Evolutionary conservation across 2,797 vertebrate genomes (phyloP).

Genomic region (Notolepis coatsorum): DNA sequence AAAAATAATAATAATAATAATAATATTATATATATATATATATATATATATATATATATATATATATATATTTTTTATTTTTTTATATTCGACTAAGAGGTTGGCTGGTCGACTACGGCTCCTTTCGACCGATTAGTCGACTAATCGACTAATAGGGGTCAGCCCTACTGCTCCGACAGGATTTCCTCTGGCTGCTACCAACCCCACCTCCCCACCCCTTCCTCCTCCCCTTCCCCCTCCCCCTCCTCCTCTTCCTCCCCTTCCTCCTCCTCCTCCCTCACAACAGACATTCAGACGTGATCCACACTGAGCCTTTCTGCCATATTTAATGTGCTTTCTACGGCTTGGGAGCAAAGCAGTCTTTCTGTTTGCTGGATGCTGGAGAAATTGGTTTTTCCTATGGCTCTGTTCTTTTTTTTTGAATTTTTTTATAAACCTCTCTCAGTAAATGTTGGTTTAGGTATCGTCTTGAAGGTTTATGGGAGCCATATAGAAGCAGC

Average conservation of each 20-base stretch:
- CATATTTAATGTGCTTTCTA: constrained; percentile 47
- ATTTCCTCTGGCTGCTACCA: background rate
- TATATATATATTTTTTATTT: too few relatives aligned
- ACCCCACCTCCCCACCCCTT: constrained; percentile 3
- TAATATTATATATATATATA: too few relatives aligned
- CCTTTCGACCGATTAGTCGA: too few relatives aligned
- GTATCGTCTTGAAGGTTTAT: constrained; percentile 29
- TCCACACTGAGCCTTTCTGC: constrained; percentile 37
- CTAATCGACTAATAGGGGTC: too few relatives aligned
- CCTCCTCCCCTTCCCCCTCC: constrained; percentile 7
- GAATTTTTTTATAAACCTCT: constrained; percentile 24
- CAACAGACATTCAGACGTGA: constrained; percentile 28
- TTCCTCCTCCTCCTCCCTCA: constrained; percentile 2
- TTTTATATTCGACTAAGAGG: too few relatives aligned
- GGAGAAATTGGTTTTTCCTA: constrained; percentile 55
- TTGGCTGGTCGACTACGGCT: too few relatives aligned
- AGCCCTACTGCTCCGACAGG: too few relatives aligned
- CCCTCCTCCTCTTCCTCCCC: constrained; percentile 10
- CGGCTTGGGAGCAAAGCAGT: constrained; percentile 19
- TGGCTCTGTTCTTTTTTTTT: constrained; percentile 32
- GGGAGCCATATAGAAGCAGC: constrained; percentile 21
- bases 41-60: too few relatives aligned
- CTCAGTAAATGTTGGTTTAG: constrained; percentile 44
- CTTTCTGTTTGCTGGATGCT: constrained; percentile 33
- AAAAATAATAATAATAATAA: too few relatives aligned